A percentile compares a stretch with the other conserved stretches of the same genome.
These are phyloP conservation scores for Chloropsis cyanopogon DNA, from an alignment of 2,113 vertebrate genomes.

Conservation along the genomic window DNA sequence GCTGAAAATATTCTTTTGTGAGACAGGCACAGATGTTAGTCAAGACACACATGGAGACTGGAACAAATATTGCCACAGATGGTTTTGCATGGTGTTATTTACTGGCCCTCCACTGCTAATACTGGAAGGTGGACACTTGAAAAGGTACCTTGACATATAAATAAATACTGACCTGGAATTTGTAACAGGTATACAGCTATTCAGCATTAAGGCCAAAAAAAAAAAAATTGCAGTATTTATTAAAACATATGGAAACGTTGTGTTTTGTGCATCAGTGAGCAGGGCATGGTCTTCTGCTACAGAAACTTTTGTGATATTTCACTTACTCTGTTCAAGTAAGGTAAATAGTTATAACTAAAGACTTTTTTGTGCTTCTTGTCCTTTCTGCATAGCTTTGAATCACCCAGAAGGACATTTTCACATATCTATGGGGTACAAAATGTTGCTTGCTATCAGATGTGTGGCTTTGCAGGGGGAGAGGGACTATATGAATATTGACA, in stretches of 20 bases:
- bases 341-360: background rate
- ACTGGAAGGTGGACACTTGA: background rate
- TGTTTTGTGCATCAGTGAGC: background rate
- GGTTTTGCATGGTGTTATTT: background rate
- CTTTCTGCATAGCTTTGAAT: background rate
- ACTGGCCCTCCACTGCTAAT: background rate
- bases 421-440: background rate
- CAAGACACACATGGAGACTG: background rate
- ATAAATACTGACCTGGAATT: background rate
- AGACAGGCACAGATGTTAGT: background rate
- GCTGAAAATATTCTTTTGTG: background rate
- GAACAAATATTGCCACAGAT: background rate
- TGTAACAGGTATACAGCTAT: background rate
- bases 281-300: background rate
- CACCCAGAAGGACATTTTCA: background rate
- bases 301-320: background rate
- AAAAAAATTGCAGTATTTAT: background rate
- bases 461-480: background rate
- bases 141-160: background rate
- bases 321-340: background rate
- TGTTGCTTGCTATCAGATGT: background rate
- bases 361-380: background rate
- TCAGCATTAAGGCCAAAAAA: background rate
- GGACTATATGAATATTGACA: background rate
- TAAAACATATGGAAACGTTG: rapidly evolving